Percentiles rank a stretch among this genome's conserved stretches.
These are phyloP conservation scores for Nudaria mundana DNA, from an alignment of 2,888 invertebrate genomes.

Conservation along the genomic window DNA sequence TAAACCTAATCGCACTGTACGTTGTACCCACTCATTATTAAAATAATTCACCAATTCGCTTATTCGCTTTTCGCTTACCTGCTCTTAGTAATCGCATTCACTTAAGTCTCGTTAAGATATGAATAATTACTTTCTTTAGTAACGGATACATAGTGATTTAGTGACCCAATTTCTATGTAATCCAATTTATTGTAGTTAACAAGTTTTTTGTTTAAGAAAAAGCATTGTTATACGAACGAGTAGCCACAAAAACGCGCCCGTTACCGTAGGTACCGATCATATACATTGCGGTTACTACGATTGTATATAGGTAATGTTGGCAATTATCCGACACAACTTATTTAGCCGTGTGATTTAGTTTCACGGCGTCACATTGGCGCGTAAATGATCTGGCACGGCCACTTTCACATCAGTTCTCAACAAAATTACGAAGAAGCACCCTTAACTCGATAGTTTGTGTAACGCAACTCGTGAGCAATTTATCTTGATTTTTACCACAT, in stretches of 20 bases:
- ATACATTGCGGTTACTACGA: conserved; percentile 55
- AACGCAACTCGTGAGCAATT: no score
- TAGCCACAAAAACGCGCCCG: conserved; percentile 54
- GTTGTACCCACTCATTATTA: no score
- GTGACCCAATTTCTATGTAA: conserved; percentile 47
- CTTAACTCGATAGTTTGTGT: no score
- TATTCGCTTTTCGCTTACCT: no score
- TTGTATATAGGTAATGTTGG: conserved; percentile 53
- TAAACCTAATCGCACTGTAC: no score
- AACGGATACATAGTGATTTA: conserved; percentile 37
- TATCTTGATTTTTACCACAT: no score
- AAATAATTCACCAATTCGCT: no score
- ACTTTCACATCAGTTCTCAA: conserved; percentile 45
- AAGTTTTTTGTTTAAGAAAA: conserved; percentile 51
- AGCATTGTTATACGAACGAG: conserved; percentile 49
- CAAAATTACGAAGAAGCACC: conserved; percentile 43
- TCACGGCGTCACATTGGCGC: conserved; percentile 31
- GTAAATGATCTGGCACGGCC: conserved; percentile 43
- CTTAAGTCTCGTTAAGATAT: conserved; percentile 28
- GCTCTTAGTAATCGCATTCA: conserved; percentile 22
- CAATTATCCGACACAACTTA: conserved; percentile 47
- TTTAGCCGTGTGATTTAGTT: conserved; percentile 35
- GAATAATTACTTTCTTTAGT: conserved; percentile 34
- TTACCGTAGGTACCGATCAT: conserved; percentile 49
- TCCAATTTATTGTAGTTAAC: conserved; percentile 43